Conservation (phyloP, 1,140 invertebrate genomes). For the Eumaeus atala region DNA sequence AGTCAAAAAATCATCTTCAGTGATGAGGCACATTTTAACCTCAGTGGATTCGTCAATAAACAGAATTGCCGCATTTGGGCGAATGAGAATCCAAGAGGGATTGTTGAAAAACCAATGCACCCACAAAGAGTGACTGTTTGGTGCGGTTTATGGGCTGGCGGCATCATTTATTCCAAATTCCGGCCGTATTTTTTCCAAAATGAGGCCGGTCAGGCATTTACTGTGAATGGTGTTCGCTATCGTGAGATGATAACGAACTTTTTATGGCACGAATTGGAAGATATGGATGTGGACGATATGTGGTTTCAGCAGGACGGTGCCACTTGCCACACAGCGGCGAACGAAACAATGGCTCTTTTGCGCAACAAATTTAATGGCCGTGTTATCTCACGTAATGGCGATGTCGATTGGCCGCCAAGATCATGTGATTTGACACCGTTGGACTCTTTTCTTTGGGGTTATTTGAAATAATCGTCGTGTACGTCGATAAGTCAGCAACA, state of each 20-base stretch:
- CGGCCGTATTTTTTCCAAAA: conserved; percentile 47
- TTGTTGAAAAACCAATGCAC: conserved; percentile 1
- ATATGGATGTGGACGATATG: conserved; percentile 10
- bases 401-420: conserved; percentile 25
- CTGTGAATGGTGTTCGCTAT: conserved; percentile 43
- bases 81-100: conserved; percentile 4
- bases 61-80: not conserved
- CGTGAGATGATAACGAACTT: conserved; percentile 40
- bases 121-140: conserved; percentile 39
- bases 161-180: too few species aligned
- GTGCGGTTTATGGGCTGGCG: conserved; percentile 31
- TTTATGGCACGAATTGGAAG: conserved; percentile 27
- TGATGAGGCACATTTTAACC: too few species aligned
- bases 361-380: too few species aligned
- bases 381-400: conserved; percentile 18
- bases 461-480: conserved; percentile 3
- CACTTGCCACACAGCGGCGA: conserved; percentile 13
- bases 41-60: too few species aligned
- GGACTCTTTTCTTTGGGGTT: conserved; percentile 21
- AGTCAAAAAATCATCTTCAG: too few species aligned
- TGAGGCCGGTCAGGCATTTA: conserved; percentile 28
- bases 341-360: too few species aligned
- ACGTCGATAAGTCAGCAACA: conserved; percentile 12
- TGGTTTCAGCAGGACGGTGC: conserved; percentile 24
- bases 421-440: conserved; percentile 25